Evolutionary conservation across 92 coral and sea anemone species (phyloP).

Genomic region (Parazoanthus swiftii): DNA sequence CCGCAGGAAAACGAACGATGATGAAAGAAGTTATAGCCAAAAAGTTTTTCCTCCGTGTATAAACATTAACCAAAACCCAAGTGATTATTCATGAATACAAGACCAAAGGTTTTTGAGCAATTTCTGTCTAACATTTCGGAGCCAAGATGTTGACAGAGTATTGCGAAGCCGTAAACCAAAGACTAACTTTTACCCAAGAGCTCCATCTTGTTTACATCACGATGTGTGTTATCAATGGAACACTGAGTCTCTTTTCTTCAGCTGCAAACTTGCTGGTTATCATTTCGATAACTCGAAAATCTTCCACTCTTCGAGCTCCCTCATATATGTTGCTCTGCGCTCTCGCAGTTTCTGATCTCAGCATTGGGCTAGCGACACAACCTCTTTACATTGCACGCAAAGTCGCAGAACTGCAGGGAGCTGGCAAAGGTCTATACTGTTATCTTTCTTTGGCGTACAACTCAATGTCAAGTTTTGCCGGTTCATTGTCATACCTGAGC

Average conservation of each 20-base stretch:
- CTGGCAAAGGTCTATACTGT: background rate
- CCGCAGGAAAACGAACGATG: too few species aligned
- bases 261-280: constrained; percentile 6
- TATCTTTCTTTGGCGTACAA: constrained; percentile 13
- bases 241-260: background rate
- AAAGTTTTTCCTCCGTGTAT: background rate
- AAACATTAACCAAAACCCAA: background rate
- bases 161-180: background rate
- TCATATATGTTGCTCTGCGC: background rate
- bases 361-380: background rate
- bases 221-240: constrained; percentile 15
- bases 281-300: background rate
- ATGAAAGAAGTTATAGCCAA: background rate
- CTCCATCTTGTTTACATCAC: background rate
- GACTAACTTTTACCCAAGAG: constrained; percentile 7
- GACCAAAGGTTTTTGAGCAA: background rate
- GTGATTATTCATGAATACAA: background rate
- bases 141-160: constrained; percentile 6
- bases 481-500: constrained; percentile 7
- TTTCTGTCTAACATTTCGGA: background rate
- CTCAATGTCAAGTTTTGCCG: constrained; percentile 5
- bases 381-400: constrained; percentile 19
- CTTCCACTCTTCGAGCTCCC: constrained; percentile 12
- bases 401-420: background rate
- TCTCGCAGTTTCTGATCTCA: constrained; percentile 19